Percentiles rank a stretch among this genome's conserved stretches.
These are phyloP conservation scores for Lasioglossum vierecki DNA, from an alignment of 2,888 invertebrate genomes.

Conservation along the genomic window DNA sequence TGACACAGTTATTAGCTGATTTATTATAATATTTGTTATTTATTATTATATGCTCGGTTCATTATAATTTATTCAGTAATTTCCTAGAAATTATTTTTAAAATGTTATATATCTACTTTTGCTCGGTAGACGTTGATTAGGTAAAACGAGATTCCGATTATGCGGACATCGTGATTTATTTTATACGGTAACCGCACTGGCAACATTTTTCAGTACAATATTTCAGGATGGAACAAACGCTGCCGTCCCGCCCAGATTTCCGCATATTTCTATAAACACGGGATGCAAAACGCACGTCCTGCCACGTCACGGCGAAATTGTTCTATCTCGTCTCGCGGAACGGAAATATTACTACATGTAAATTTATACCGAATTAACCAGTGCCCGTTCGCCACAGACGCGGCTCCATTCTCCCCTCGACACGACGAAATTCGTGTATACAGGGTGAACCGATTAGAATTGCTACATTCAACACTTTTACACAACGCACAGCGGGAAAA, in stretches of 20 bases:
- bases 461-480: not conserved
- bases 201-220: constrained; percentile 1
- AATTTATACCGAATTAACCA: constrained; percentile 55
- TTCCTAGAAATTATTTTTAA: not conserved
- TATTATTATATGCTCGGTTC: too few relatives aligned
- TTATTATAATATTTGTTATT: too few relatives aligned
- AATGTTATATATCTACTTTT: not conserved
- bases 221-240: not conserved
- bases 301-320: constrained; percentile 11
- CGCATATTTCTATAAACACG: not conserved
- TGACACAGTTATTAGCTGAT: not conserved
- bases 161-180: not conserved
- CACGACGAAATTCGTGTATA: constrained; percentile 21
- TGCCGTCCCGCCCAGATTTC: not conserved
- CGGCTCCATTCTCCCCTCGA: constrained; percentile 17
- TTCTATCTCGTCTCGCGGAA: constrained; percentile 12
- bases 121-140: not conserved
- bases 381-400: not conserved
- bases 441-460: not conserved
- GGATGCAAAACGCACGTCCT: not conserved
- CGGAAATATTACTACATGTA: constrained; percentile 53
- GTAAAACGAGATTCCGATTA: not conserved
- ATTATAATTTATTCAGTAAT: not conserved
- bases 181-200: not conserved
- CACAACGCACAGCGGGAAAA: not conserved